These are phyloP conservation scores for Drosophila pallidifrons DNA, from an alignment of 1,140 invertebrate genomes.

Conservation along the genomic window DNA sequence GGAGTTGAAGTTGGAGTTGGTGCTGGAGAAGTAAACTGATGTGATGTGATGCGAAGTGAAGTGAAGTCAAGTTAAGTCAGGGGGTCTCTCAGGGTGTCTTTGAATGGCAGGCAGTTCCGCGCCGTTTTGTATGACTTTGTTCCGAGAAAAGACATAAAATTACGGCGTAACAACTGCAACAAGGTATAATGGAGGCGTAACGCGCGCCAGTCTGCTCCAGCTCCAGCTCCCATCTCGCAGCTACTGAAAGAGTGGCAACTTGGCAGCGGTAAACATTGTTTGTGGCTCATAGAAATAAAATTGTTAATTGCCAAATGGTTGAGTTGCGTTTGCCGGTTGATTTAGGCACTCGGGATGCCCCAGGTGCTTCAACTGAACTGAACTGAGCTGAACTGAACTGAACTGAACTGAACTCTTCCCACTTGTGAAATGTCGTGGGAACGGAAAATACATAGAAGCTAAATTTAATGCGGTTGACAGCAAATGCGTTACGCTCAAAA, in stretches of 20 bases:
- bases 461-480: slow-evolving; percentile 42
- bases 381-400: slow-evolving; percentile 10
- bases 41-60: slow-evolving; percentile 18
- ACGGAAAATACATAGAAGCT: slow-evolving; percentile 33
- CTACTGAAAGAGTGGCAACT: slow-evolving; percentile 20
- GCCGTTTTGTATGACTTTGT: slow-evolving; percentile 84
- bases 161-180: slow-evolving; percentile 84
- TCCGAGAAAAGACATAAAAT: slow-evolving; percentile 81
- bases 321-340: slow-evolving; percentile 73
- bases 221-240: background rate
- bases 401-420: slow-evolving; percentile 3
- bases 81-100: slow-evolving; percentile 31
- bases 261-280: slow-evolving; percentile 73
- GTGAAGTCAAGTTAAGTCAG: slow-evolving; percentile 11
- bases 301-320: slow-evolving; percentile 82
- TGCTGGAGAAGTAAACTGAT: no score
- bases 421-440: slow-evolving; percentile 69
- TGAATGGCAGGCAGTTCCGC: slow-evolving; percentile 53
- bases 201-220: slow-evolving; percentile 51
- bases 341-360: slow-evolving; percentile 50
- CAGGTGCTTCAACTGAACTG: slow-evolving; percentile 37
- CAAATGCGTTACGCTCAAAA: slow-evolving; percentile 39
- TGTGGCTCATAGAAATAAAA: slow-evolving; percentile 82
- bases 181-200: slow-evolving; percentile 80
- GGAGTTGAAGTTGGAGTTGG: no score